Conservation (phyloP, 1,140 invertebrate species). For the Pissodes strobi region DNA sequence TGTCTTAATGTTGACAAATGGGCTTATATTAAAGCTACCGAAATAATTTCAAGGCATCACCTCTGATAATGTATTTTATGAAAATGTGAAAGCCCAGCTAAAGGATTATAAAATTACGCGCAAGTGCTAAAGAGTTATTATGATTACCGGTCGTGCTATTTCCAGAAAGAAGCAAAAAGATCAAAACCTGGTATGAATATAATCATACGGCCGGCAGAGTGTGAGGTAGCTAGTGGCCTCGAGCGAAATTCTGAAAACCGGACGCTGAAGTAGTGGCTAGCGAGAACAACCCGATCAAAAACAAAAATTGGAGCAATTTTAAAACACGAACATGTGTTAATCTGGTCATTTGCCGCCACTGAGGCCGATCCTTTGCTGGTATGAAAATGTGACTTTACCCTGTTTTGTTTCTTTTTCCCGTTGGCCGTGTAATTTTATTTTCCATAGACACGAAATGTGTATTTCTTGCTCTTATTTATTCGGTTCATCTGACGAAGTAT, state of each 20-base stretch:
- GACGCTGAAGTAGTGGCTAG: slow-evolving; percentile 33
- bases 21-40: too few relatives aligned
- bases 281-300: slow-evolving; percentile 33
- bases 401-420: slow-evolving; percentile 17
- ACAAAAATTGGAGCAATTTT: slow-evolving; percentile 38
- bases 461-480: slow-evolving; percentile 23
- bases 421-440: slow-evolving; percentile 19
- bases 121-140: too few relatives aligned
- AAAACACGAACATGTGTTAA: slow-evolving; percentile 35
- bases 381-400: slow-evolving; percentile 34
- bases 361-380: slow-evolving; percentile 14
- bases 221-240: slow-evolving; percentile 34
- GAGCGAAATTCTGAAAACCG: slow-evolving; percentile 33
- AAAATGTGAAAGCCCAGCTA: too few relatives aligned
- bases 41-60: too few relatives aligned
- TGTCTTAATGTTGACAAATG: too few relatives aligned
- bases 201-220: slow-evolving; percentile 31
- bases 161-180: slow-evolving; percentile 3
- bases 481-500: slow-evolving; percentile 4
- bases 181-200: slow-evolving; percentile 19
- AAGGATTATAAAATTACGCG: too few relatives aligned
- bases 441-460: slow-evolving; percentile 25
- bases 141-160: slow-evolving; percentile 2
- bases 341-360: slow-evolving; percentile 23
- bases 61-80: too few relatives aligned